A percentile compares a stretch with the other conserved stretches of the same genome.
Conservation (phyloP, 2,888 invertebrate genomes). For the Platypus cylindrus region DNA sequence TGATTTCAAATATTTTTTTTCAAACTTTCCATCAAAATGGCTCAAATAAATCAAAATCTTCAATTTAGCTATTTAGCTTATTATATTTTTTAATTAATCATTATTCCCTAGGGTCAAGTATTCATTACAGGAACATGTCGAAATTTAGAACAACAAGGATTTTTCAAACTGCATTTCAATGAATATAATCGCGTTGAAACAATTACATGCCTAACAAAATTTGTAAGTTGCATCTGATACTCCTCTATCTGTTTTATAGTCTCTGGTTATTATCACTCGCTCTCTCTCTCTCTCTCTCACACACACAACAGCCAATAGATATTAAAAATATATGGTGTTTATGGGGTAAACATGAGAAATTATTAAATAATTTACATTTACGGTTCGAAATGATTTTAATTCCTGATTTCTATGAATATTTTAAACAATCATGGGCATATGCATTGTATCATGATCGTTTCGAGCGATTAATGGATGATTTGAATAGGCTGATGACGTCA, state of each 20-base stretch:
- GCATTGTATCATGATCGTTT: constrained; percentile 52
- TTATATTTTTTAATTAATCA: too few relatives aligned
- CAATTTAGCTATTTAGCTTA: too few relatives aligned
- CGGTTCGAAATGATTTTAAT: constrained; percentile 50
- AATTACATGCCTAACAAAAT: constrained; percentile 47
- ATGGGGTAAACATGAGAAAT: constrained; percentile 60
- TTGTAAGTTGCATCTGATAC: constrained; percentile 31
- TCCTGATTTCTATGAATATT: constrained; percentile 52
- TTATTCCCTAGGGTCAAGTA: constrained; percentile 41
- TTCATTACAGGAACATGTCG: constrained; percentile 42
- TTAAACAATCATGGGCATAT: constrained; percentile 52
- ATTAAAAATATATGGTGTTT: constrained; percentile 45
- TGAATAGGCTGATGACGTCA: constrained; percentile 21
- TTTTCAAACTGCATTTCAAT: constrained; percentile 49
- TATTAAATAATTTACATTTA: constrained; percentile 52
- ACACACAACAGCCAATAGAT: constrained; percentile 44
- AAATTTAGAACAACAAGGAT: constrained; percentile 35
- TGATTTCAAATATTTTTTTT: too few relatives aligned
- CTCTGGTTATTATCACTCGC: neutral
- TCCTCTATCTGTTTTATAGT: constrained; percentile 2
- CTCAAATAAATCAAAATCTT: too few relatives aligned
- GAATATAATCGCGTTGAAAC: constrained; percentile 42
- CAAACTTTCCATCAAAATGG: too few relatives aligned
- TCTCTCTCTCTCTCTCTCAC: too few relatives aligned
- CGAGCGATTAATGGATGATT: constrained; percentile 29